Percentiles rank a stretch among this genome's conserved stretches.
phyloP scores from a whole-genome alignment of 2,888 invertebrate genomes.

The Nephrotoma flavescens region DNA sequence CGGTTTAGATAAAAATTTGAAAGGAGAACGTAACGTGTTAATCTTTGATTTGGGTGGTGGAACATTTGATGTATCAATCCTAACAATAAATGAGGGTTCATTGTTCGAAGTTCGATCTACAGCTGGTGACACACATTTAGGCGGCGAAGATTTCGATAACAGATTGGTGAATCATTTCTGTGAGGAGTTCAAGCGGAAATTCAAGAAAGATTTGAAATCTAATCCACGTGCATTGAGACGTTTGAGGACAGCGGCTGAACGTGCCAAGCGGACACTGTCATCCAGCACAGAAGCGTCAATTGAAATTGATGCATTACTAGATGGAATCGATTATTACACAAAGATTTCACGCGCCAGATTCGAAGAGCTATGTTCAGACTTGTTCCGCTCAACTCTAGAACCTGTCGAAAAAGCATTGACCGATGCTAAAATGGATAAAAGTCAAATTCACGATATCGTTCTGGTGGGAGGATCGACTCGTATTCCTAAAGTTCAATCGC shows the following conservation, averaged over 20 bases:
- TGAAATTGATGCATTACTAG: slow-evolving; percentile 60
- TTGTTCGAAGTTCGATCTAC: slow-evolving; percentile 93
- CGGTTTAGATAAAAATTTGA: slow-evolving; percentile 76
- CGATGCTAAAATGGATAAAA: slow-evolving; percentile 66
- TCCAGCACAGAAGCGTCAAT: slow-evolving; percentile 61
- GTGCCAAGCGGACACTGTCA: slow-evolving; percentile 61
- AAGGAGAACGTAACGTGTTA: slow-evolving; percentile 69
- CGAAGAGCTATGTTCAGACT: slow-evolving; percentile 56
- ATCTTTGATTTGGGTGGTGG: slow-evolving; percentile 86
- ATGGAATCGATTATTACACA: slow-evolving; percentile 58
- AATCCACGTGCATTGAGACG: slow-evolving; percentile 54
- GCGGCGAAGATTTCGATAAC: slow-evolving; percentile 89
- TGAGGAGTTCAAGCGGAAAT: slow-evolving; percentile 75
- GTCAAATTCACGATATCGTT: slow-evolving; percentile 61
- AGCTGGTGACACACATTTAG: slow-evolving; percentile 89
- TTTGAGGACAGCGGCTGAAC: slow-evolving; percentile 59
- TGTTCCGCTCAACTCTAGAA: slow-evolving; percentile 56
- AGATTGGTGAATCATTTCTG: slow-evolving; percentile 81
- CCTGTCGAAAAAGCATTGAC: slow-evolving; percentile 65
- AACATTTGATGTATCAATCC: slow-evolving; percentile 91
- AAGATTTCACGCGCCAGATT: slow-evolving; percentile 59
- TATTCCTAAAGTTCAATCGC: slow-evolving; percentile 61
- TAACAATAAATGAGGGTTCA: slow-evolving; percentile 86
- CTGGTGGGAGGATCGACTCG: slow-evolving; percentile 70
- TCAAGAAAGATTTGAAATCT: slow-evolving; percentile 48